These are phyloP conservation scores for Scomber colias DNA, from an alignment of 2,113 vertebrate genomes.

Conservation along the genomic window DNA sequence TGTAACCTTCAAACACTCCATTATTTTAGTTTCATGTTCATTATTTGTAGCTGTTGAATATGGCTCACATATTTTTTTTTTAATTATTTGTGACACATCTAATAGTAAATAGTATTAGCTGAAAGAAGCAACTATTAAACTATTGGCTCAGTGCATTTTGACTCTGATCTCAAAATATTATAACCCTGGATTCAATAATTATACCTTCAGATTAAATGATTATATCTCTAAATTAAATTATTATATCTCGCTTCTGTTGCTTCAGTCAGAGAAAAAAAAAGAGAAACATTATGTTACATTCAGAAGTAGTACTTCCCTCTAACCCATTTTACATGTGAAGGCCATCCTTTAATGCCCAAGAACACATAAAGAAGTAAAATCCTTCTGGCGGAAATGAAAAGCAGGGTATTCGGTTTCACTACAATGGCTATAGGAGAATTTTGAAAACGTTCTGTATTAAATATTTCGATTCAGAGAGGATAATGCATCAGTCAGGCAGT, in stretches of 20 bases:
- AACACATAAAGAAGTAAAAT: background rate
- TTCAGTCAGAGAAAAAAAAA: background rate
- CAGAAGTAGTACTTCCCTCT: background rate
- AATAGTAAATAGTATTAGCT: background rate
- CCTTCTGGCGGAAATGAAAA: slow-evolving; percentile 10
- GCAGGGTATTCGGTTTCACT: slow-evolving; percentile 2
- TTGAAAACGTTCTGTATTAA: background rate
- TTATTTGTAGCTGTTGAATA: background rate
- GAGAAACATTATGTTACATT: too few relatives aligned
- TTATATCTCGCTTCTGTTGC: background rate
- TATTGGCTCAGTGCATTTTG: background rate
- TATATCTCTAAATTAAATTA: background rate
- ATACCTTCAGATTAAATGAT: too few relatives aligned
- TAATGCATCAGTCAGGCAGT: slow-evolving; percentile 21
- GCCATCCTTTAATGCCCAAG: background rate
- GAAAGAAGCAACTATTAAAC: background rate
- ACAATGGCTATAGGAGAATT: background rate
- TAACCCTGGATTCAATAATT: too few relatives aligned
- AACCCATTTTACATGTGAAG: background rate
- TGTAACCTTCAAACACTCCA: background rate
- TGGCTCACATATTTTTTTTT: too few relatives aligned
- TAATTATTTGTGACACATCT: background rate
- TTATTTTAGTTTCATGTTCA: background rate
- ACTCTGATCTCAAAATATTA: background rate
- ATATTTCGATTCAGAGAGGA: slow-evolving; percentile 3